Evolutionary conservation across 2,888 invertebrate species (phyloP), one percentile per base, ranked within the genome.

Genomic region (Leptopterna dolabrata): DNA sequence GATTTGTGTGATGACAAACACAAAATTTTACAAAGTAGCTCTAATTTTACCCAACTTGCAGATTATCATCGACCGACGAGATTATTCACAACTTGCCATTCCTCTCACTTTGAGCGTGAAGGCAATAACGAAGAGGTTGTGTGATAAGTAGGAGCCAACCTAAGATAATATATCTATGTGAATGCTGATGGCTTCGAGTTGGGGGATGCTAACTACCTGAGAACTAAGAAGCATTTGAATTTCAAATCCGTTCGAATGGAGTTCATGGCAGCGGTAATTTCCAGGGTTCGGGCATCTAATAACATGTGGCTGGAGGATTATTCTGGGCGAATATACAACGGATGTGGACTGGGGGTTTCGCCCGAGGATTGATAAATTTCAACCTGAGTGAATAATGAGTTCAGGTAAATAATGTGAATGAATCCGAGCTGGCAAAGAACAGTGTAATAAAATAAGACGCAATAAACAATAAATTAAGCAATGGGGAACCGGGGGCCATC

Each of bases 151-250:
- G 73, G 73, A 14, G n/a, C 16, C 73, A n/a, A 30, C 41, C 30
- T 73, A 36, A 73, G 73, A 73, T n/a, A n/a, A n/a, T 73, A 73
- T 41, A 73, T 41, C 73, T 36, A 36, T 73, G 73, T 73, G 63
- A 63, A 73, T 73, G 30, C 36, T 73, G 73, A 73, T 73, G 73
- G 19, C 73, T 73, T 19, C 45, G 51, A 55, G 55, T 30, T 81
- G 30, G 29, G n/a, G 47, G 51, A 27, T 81, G 27, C 81, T 81
- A 81, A 55, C 51, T 45, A 81, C 51, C 81, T 55, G 81, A 45
- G 81, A 81, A 81, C 81, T 81, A 81, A 81, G 81, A 81, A 51
- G 81, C 81, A 81, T 81, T 81, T 81, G 81, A 81, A 81, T 27
- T 81, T 81, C 81, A 81, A 81, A 81, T 47, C 30, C 41, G 7